Conservation (phyloP, 2,888 invertebrate species). For the Melieria omissa region DNA sequence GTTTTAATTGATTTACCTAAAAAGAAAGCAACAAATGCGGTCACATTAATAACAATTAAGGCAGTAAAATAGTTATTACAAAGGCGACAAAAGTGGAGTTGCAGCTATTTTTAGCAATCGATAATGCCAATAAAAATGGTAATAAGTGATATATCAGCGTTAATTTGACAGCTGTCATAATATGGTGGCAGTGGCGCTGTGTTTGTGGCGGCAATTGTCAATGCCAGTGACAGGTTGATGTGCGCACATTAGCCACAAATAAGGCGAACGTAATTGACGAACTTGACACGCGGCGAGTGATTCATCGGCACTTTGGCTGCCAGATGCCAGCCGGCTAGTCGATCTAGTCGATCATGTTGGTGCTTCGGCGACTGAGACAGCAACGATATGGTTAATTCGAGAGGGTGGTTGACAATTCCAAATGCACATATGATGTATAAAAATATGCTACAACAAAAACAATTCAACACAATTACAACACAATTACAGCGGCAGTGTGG, state of each 20-base stretch:
- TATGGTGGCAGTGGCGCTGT: neutral
- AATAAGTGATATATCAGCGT: conserved; percentile 3
- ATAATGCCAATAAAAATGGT: no score
- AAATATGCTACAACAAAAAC: conserved; percentile 5
- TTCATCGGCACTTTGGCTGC: conserved; percentile 47
- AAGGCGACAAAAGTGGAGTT: no score
- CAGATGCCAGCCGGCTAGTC: conserved; percentile 15
- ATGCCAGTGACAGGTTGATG: neutral
- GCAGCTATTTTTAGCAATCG: no score
- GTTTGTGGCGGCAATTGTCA: no score
- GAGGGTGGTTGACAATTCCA: no score
- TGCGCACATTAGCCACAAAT: conserved; percentile 28
- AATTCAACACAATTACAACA: conserved; percentile 9
- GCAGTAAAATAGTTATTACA: neutral
- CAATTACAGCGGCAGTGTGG: neutral
- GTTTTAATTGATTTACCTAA: conserved; percentile 9
- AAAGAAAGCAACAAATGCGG: neutral
- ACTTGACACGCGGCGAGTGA: conserved; percentile 45
- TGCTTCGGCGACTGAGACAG: no score
- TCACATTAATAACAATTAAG: neutral
- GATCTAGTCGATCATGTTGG: no score
- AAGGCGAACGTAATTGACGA: conserved; percentile 46
- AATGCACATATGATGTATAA: no score
- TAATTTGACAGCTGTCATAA: conserved; percentile 29
- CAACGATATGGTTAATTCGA: no score